phyloP scores from a whole-genome alignment of 1,140 invertebrate genomes.

The Drusus annulatus region DNA sequence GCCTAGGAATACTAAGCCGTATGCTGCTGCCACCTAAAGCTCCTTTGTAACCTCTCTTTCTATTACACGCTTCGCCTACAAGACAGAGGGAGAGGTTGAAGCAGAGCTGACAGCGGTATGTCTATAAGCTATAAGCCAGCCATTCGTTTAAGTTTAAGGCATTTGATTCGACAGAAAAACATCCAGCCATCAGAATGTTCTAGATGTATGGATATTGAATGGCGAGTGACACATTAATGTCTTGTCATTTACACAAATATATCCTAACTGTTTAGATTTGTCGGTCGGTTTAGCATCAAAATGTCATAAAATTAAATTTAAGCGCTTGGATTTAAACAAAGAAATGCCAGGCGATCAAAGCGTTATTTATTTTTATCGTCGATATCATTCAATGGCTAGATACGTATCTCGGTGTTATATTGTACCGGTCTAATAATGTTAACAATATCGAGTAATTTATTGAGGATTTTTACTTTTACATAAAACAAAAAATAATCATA shows the following conservation, averaged over 20 bases:
- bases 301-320: slow-evolving; percentile 44
- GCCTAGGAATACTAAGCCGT: slow-evolving; percentile 6
- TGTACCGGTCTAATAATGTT: slow-evolving; percentile 6
- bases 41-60: too few species aligned
- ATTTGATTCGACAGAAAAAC: slow-evolving; percentile 37
- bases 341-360: slow-evolving; percentile 25
- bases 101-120: too few species aligned
- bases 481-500: slow-evolving; percentile 45
- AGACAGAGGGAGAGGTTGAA: too few species aligned
- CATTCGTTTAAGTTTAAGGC: slow-evolving; percentile 1
- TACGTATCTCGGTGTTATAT: slow-evolving; percentile 35
- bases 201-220: slow-evolving; percentile 39
- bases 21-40: too few species aligned
- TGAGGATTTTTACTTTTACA: slow-evolving; percentile 30
- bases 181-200: slow-evolving; percentile 8
- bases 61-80: too few species aligned
- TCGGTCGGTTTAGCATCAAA: slow-evolving; percentile 45
- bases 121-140: too few species aligned
- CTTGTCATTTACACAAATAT: slow-evolving; percentile 42
- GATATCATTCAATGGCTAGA: slow-evolving; percentile 40
- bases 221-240: slow-evolving; percentile 41
- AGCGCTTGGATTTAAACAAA: slow-evolving; percentile 45
- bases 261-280: slow-evolving; percentile 34
- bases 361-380: slow-evolving; percentile 41
- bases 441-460: slow-evolving; percentile 40